Percentiles rank a stretch among this genome's conserved stretches.
Conservation (phyloP, 2,888 invertebrate species). For the Cephus rjabovi region DNA sequence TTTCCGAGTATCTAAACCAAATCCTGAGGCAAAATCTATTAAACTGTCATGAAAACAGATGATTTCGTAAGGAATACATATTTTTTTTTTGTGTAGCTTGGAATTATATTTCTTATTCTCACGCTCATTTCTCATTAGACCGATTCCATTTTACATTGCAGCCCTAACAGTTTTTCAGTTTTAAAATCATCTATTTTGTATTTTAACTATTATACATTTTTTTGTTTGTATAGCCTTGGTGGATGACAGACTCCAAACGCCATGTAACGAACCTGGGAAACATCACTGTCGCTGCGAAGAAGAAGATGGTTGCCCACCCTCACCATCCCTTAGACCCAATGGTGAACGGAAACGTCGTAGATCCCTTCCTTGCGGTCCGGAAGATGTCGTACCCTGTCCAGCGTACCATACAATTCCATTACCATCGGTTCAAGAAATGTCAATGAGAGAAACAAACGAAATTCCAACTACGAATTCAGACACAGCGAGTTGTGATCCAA, state of each 20-base stretch:
- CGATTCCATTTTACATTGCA: not conserved
- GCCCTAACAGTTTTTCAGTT: too few species aligned
- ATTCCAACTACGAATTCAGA: not conserved
- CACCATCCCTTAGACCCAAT: slow-evolving; percentile 56
- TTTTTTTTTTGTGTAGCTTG: not conserved
- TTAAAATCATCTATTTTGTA: not conserved
- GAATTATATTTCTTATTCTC: not conserved
- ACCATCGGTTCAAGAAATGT: slow-evolving; percentile 34
- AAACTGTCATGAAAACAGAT: not conserved
- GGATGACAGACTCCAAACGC: slow-evolving; percentile 79
- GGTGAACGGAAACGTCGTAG: slow-evolving; percentile 61
- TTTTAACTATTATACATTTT: not conserved
- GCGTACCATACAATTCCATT: slow-evolving; percentile 38
- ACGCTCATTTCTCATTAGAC: not conserved
- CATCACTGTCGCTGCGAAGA: slow-evolving; percentile 82
- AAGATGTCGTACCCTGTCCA: slow-evolving; percentile 55
- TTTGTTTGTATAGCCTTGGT: slow-evolving; percentile 63
- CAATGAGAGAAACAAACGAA: not conserved
- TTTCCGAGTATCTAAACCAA: not conserved
- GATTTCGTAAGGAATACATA: not conserved
- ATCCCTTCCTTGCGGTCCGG: slow-evolving; percentile 58
- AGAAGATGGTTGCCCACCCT: slow-evolving; percentile 71
- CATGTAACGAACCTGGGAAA: slow-evolving; percentile 80
- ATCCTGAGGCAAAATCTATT: not conserved
- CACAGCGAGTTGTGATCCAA: not conserved